Conservation (phyloP, 2,888 invertebrate species). For the Trachelus iudaicus region DNA sequence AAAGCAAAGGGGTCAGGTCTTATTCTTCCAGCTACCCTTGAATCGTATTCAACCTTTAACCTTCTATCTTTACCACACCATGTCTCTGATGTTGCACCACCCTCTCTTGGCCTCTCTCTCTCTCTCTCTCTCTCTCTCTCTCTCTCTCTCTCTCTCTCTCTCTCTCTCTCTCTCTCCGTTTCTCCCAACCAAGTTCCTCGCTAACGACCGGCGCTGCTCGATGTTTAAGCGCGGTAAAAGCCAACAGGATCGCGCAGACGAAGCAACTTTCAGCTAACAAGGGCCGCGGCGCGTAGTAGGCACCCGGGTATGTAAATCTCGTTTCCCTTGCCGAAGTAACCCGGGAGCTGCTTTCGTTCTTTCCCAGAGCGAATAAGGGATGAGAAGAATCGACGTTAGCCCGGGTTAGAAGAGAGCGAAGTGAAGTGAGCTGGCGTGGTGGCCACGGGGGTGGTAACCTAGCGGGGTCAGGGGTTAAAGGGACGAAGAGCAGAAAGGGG, state of each 20-base stretch:
- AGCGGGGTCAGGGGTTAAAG: too few relatives aligned
- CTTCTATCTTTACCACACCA: too few relatives aligned
- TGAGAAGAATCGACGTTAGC: constrained; percentile 7
- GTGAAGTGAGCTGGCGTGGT: constrained; percentile 17
- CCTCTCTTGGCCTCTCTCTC: constrained; percentile 29
- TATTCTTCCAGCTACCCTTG: too few relatives aligned
- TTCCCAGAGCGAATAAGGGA: too few relatives aligned
- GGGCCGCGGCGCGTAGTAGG: constrained; percentile 36
- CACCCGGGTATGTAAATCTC: constrained; percentile 39
- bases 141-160: constrained; percentile 13
- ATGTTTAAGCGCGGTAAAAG: constrained; percentile 53
- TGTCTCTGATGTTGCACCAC: constrained; percentile 9
- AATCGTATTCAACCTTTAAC: too few relatives aligned
- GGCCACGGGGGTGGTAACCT: neutral
- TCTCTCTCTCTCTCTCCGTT: constrained; percentile 12
- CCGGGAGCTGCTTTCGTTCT: too few relatives aligned
- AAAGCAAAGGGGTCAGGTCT: too few relatives aligned
- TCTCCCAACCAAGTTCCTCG: neutral
- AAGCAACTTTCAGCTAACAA: constrained; percentile 60
- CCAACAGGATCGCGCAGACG: constrained; percentile 51
- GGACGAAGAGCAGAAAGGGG: too few relatives aligned
- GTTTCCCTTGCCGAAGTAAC: constrained; percentile 22
- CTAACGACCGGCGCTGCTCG: constrained; percentile 34
- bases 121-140: constrained; percentile 8
- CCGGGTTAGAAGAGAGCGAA: constrained; percentile 17